Percentiles rank a stretch among this genome's conserved stretches.
Conservation (phyloP, 2,888 invertebrate genomes). For the Ctenicera cuprea region DNA sequence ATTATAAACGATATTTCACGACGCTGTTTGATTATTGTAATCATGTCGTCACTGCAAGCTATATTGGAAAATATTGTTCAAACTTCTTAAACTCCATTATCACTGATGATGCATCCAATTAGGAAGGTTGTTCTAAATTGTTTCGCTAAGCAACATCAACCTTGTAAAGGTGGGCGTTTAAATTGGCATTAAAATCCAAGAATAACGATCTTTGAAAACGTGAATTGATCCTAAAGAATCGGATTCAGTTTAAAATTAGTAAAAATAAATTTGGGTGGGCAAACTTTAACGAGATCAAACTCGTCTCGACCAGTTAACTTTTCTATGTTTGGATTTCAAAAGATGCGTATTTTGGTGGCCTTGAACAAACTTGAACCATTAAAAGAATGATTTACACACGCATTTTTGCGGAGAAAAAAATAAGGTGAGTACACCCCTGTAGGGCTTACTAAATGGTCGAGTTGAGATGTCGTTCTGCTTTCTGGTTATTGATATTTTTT, state of each 20-base stretch:
- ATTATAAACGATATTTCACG: conserved; percentile 14
- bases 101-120: neutral
- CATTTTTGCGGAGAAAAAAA: neutral
- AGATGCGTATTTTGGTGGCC: conserved; percentile 8
- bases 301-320: conserved; percentile 11
- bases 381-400: conserved; percentile 14
- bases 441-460: conserved; percentile 6
- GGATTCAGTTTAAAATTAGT: neutral
- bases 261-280: conserved; percentile 11
- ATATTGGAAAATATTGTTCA: neutral
- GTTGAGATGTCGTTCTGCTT: conserved; percentile 20
- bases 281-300: conserved; percentile 21
- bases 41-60: neutral
- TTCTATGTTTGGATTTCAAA: conserved; percentile 5
- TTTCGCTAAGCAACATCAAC: neutral
- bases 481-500: conserved; percentile 21
- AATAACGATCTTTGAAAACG: conserved; percentile 7
- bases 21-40: neutral
- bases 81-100: neutral
- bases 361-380: conserved; percentile 16
- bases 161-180: neutral
- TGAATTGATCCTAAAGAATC: too few species aligned
- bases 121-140: neutral
- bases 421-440: neutral
- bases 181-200: neutral